Evolutionary conservation across 2,888 invertebrate species (phyloP).

Genomic region (Galeruca laticollis): DNA sequence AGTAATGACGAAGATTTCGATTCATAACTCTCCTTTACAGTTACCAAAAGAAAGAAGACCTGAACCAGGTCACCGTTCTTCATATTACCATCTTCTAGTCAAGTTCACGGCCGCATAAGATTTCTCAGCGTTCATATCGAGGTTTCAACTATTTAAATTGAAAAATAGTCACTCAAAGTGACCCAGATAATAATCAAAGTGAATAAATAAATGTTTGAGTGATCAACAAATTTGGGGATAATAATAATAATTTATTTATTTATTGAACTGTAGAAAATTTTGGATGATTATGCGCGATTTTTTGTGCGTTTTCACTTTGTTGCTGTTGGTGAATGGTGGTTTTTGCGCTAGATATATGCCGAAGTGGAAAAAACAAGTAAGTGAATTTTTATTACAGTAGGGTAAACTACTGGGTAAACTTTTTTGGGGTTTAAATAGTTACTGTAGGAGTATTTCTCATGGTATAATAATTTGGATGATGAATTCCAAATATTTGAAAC

Average conservation of each 20-base stretch:
- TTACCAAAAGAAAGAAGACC: slow-evolving; percentile 59
- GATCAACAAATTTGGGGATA: not conserved
- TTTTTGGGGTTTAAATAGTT: too few relatives aligned
- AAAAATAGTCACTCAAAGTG: not conserved
- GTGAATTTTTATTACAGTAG: slow-evolving; percentile 39
- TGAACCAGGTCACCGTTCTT: slow-evolving; percentile 50
- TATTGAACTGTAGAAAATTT: not conserved
- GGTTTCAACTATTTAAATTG: not conserved
- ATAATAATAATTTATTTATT: not conserved
- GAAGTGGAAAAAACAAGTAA: slow-evolving; percentile 85
- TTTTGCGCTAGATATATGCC: slow-evolving; percentile 73
- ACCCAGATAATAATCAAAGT: not conserved
- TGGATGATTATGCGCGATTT: slow-evolving; percentile 13
- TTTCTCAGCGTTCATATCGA: slow-evolving; percentile 4
- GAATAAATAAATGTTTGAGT: not conserved
- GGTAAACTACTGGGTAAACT: too few relatives aligned
- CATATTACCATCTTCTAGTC: slow-evolving; percentile 48
- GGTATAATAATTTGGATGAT: too few relatives aligned
- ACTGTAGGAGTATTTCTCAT: too few relatives aligned
- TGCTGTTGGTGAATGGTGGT: slow-evolving; percentile 47
- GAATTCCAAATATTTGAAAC: too few relatives aligned
- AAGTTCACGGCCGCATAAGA: slow-evolving; percentile 62
- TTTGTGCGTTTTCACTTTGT: slow-evolving; percentile 25
- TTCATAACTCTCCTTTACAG: slow-evolving; percentile 51
- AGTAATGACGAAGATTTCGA: not conserved